Evolutionary conservation across 1,140 invertebrate genomes (phyloP).

Genomic region (Sitophilus oryzae): DNA sequence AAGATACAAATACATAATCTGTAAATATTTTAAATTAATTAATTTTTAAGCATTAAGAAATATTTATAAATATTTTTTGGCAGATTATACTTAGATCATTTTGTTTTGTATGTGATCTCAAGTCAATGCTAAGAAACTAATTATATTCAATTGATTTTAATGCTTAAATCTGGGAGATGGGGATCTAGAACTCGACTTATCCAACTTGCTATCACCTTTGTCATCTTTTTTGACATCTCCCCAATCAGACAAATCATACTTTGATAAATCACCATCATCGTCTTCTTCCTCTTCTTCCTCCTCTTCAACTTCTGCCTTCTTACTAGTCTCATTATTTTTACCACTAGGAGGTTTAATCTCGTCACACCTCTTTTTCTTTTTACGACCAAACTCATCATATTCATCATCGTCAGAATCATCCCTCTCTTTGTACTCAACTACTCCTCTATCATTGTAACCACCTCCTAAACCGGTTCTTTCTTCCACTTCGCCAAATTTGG

Average conservation of each 20-base stretch:
- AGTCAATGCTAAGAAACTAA: too few relatives aligned
- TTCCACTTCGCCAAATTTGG: slow-evolving; percentile 89
- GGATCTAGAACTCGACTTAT: slow-evolving; percentile 32
- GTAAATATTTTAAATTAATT: too few relatives aligned
- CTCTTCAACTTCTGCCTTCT: slow-evolving; percentile 46
- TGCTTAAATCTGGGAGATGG: slow-evolving; percentile 24
- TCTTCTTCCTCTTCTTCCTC: slow-evolving; percentile 57
- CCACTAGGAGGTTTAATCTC: slow-evolving; percentile 37
- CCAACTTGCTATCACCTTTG: slow-evolving; percentile 28
- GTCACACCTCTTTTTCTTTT: slow-evolving; percentile 54
- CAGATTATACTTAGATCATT: too few relatives aligned
- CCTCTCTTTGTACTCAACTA: slow-evolving; percentile 87
- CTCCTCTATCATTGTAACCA: slow-evolving; percentile 88
- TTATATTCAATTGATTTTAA: too few relatives aligned
- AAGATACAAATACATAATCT: too few relatives aligned
- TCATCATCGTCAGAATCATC: slow-evolving; percentile 84
- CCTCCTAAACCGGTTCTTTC: slow-evolving; percentile 75
- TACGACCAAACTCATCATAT: slow-evolving; percentile 92
- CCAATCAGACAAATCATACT: slow-evolving; percentile 74
- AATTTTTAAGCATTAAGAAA: too few relatives aligned
- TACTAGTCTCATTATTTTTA: slow-evolving; percentile 42
- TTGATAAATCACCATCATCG: slow-evolving; percentile 71
- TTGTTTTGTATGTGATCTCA: too few relatives aligned
- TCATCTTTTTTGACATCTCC: slow-evolving; percentile 48
- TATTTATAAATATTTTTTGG: too few relatives aligned